Conservation (phyloP, 2,113 vertebrate genomes). For the Carassius gibelio region DNA sequence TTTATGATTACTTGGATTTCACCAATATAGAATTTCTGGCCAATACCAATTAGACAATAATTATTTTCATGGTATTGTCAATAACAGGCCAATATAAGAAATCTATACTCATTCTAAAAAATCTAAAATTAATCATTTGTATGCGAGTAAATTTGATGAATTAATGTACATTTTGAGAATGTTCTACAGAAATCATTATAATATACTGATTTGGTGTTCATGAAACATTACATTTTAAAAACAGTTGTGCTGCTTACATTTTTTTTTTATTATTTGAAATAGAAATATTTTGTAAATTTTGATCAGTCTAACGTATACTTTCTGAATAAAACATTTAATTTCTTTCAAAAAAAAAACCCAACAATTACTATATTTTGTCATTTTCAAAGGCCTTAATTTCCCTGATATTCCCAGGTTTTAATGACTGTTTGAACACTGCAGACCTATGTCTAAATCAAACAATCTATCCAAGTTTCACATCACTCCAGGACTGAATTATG, state of each 20-base stretch:
- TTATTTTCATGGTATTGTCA: neutral
- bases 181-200: no score
- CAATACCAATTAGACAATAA: neutral
- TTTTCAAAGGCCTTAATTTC: neutral
- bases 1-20: neutral
- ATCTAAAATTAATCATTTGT: neutral
- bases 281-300: neutral
- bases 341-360: neutral
- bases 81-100: neutral
- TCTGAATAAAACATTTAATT: neutral
- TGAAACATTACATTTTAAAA: no score
- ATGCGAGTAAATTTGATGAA: neutral
- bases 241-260: no score
- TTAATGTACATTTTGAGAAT: neutral
- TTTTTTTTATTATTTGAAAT: neutral
- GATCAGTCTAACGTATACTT: neutral
- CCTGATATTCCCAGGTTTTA: neutral
- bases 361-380: neutral
- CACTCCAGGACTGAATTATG: constrained; percentile 33
- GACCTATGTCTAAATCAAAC: neutral
- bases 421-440: neutral
- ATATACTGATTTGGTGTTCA: no score
- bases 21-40: neutral
- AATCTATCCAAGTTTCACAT: neutral
- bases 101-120: neutral